Evolutionary conservation across 1,140 invertebrate species (phyloP), one percentile per base, ranked within the genome.

Genomic region (Matsumurasca onukii): DNA sequence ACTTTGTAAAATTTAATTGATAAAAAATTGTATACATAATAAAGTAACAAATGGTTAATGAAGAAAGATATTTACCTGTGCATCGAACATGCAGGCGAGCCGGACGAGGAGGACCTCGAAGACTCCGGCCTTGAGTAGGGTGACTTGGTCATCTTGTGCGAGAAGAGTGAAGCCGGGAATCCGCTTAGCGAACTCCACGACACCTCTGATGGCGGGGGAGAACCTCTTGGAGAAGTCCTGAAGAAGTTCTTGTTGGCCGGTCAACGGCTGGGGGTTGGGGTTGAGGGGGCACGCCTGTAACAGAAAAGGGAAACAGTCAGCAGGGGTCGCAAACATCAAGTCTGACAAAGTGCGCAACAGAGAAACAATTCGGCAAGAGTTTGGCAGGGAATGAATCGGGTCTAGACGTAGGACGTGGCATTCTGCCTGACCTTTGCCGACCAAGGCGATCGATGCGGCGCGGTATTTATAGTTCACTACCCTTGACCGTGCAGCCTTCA

Each of bases 101-200:
- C 95, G 87, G 75, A 98, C 94, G 70, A 97, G 89, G 3, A 98
- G 82, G 52, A 96, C 94, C 81, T 97, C 95, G 78, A 97, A 97
- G 12, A 97, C 92, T 24, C 94, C 94, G 66, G 94, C 95, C 82
- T 98, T 98, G 66, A 99, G 85, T 30, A 99, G 83, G 66, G 94
- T 97, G 73, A 99, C 95, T 82, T 98, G 96, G 78, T 99, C 97
- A 76, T 98, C 95, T 81, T 98, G 94, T 24, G 95, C 89, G 62
- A 99, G 86, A 67, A 96, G 84, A 72, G 91, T 88, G 83, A 99
- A 99, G 64, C 97, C 97, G 69, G 97, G 97, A 73, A 99, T 95
- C 72, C 94, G 89, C 78, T 98, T 98, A 72, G 97, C 97, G 80
- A 98, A 99, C 77, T 97, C 95, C 52, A 99, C 96, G 1, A 98